Percentiles rank a stretch among this genome's conserved stretches.
phyloP scores from a whole-genome alignment of 2,113 vertebrate species.

The Anseranas semipalmata region DNA sequence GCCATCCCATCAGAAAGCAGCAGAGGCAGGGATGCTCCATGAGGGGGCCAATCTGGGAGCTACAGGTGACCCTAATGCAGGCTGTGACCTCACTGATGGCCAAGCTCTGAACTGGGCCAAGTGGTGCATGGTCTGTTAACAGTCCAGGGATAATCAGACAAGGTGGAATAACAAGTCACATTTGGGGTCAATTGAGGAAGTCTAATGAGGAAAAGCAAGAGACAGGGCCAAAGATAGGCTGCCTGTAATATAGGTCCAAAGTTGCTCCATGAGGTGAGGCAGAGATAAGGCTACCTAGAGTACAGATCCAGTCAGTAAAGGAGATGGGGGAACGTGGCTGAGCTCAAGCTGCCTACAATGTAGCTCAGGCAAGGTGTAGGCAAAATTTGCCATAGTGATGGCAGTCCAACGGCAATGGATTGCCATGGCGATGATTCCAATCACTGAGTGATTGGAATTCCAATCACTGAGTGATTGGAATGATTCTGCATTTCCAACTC shows the following conservation, averaged over 20 bases:
- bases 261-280: not conserved
- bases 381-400: not conserved
- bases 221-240: not conserved
- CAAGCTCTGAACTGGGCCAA: not conserved
- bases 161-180: accelerated
- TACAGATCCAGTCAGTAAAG: not conserved
- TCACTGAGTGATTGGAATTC: too few species aligned
- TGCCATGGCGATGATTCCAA: too few species aligned
- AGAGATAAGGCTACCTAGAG: not conserved
- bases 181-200: not conserved
- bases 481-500: not conserved
- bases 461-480: not conserved
- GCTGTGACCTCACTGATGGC: not conserved
- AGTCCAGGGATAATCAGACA: not conserved
- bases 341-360: not conserved
- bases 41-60: not conserved
- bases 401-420: too few species aligned
- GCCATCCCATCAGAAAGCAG: not conserved
- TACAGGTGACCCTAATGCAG: not conserved
- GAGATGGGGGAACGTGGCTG: not conserved
- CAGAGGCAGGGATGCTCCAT: not conserved
- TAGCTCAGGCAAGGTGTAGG: not conserved
- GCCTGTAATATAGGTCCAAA: not conserved
- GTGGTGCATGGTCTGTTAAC: not conserved
- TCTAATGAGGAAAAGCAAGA: not conserved